These are phyloP conservation scores for Nemapogon koenigi DNA, from an alignment of 2,888 invertebrate genomes.

Conservation along the genomic window DNA sequence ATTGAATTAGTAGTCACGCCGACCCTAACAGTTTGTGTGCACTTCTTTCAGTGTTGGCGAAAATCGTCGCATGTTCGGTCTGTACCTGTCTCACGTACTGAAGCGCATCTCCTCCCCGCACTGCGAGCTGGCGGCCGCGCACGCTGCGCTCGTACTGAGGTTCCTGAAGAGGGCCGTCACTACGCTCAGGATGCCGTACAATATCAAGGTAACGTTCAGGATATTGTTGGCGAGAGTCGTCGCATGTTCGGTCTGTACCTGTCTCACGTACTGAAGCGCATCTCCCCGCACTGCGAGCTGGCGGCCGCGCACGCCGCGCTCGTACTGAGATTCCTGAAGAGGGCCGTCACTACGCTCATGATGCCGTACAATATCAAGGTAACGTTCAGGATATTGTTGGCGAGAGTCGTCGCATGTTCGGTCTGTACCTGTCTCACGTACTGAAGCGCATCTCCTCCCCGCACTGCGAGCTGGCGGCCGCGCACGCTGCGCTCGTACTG, in stretches of 20 bases:
- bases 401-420: conserved; percentile 79
- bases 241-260: conserved; percentile 82
- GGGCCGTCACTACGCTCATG: conserved; percentile 73
- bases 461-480: conserved; percentile 58
- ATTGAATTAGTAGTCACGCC: background rate
- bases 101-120: conserved; percentile 66
- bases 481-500: conserved; percentile 72
- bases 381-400: conserved; percentile 46
- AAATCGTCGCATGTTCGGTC: conserved; percentile 77
- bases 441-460: conserved; percentile 70
- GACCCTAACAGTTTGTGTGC: background rate
- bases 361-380: conserved; percentile 68
- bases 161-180: conserved; percentile 78
- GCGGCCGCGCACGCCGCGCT: conserved; percentile 69
- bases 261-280: conserved; percentile 75
- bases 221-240: conserved; percentile 74
- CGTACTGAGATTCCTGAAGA: conserved; percentile 77
- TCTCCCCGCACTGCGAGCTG: conserved; percentile 56
- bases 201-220: conserved; percentile 43
- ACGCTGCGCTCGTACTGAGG: conserved; percentile 73
- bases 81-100: conserved; percentile 77
- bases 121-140: conserved; percentile 58
- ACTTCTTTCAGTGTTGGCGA: conserved; percentile 68
- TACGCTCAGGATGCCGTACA: conserved; percentile 72
- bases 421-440: conserved; percentile 77